Percentiles rank a stretch among this genome's conserved stretches.
These are phyloP conservation scores for Calcarius lapponicus DNA, from an alignment of 2,797 vertebrate species.

Conservation along the genomic window DNA sequence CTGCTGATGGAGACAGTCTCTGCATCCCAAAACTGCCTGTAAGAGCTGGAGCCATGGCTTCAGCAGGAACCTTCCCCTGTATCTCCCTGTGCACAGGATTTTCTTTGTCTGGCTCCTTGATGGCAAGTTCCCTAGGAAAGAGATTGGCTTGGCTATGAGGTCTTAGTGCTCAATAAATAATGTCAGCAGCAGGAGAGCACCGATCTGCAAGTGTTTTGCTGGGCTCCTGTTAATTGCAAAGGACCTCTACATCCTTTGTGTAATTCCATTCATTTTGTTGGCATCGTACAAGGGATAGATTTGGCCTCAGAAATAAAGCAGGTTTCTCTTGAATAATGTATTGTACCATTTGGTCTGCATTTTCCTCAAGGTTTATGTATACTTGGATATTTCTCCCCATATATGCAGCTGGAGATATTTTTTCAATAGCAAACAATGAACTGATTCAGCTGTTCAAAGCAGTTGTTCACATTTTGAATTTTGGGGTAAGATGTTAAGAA, in stretches of 20 bases:
- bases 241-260: constrained; percentile 38
- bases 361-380: constrained; percentile 52
- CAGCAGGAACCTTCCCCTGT: background rate
- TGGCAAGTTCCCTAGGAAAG: background rate
- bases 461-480: background rate
- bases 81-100: background rate
- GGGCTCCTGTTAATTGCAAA: background rate
- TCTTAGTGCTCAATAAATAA: constrained; percentile 34
- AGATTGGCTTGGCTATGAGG: background rate
- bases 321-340: constrained; percentile 63
- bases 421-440: constrained; percentile 49
- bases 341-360: constrained; percentile 53
- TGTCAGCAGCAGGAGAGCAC: background rate
- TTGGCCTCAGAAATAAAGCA: constrained; percentile 56
- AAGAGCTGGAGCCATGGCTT: background rate
- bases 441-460: constrained; percentile 31
- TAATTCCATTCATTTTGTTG: constrained; percentile 44
- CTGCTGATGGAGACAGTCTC: background rate
- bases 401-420: constrained; percentile 45
- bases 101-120: constrained; percentile 22
- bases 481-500: background rate
- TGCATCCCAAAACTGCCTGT: background rate
- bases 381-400: constrained; percentile 39
- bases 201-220: background rate
- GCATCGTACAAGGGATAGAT: background rate